Evolutionary conservation across 2,888 invertebrate genomes (phyloP).

Genomic region (Pterostichus madidus): DNA sequence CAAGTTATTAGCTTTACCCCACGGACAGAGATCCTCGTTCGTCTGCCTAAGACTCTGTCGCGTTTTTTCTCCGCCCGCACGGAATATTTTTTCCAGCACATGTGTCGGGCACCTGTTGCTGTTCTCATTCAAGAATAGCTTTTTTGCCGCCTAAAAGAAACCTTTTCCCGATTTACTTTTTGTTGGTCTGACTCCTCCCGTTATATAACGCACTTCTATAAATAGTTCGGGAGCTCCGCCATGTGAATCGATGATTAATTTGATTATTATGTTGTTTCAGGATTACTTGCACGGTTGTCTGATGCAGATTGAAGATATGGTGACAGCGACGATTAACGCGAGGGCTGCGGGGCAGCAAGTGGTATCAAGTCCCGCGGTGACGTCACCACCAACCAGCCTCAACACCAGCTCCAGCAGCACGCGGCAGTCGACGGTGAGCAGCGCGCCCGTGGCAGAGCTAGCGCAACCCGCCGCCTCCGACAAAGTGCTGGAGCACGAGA

Average conservation of each 20-base stretch:
- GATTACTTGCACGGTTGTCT: slow-evolving; percentile 89
- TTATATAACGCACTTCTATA: slow-evolving; percentile 45
- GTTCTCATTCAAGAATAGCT: slow-evolving; percentile 63
- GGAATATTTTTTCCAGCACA: slow-evolving; percentile 68
- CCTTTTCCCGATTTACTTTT: slow-evolving; percentile 62
- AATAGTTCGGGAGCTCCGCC: slow-evolving; percentile 26
- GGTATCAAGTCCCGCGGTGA: slow-evolving; percentile 69
- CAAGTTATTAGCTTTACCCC: slow-evolving; percentile 58
- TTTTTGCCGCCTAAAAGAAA: slow-evolving; percentile 55
- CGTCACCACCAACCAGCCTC: slow-evolving; percentile 66
- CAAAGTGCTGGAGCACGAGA: slow-evolving; percentile 82
- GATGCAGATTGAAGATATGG: slow-evolving; percentile 89
- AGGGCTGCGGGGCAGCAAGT: slow-evolving; percentile 71
- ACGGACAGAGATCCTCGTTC: slow-evolving; percentile 59
- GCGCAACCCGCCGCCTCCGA: slow-evolving; percentile 74
- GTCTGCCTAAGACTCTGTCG: slow-evolving; percentile 30
- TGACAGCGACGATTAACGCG: slow-evolving; percentile 81
- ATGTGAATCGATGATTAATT: slow-evolving; percentile 21
- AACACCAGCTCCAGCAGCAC: slow-evolving; percentile 71
- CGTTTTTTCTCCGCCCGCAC: slow-evolving; percentile 58
- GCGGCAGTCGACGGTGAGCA: slow-evolving; percentile 74
- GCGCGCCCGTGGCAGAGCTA: slow-evolving; percentile 60
- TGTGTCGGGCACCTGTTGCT: slow-evolving; percentile 73
- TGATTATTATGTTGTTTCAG: slow-evolving; percentile 77
- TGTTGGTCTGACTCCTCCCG: slow-evolving; percentile 48